A percentile compares a stretch with the other conserved stretches of the same genome.
phyloP scores from a whole-genome alignment of 2,797 vertebrate genomes.

The Enteromius radiatus region DNA sequence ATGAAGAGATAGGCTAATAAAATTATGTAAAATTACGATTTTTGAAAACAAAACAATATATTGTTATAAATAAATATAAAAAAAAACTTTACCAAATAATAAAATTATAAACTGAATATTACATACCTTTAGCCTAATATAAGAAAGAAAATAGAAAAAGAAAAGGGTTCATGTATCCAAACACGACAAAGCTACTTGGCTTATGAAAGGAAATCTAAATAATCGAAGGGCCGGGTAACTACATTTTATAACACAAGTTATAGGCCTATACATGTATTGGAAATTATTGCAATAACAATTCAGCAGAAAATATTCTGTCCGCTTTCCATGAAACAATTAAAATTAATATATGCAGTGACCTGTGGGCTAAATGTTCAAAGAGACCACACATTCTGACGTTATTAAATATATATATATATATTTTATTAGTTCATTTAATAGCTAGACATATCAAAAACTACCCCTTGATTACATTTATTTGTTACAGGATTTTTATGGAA shows the following conservation, averaged over 20 bases:
- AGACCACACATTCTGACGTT: slow-evolving; percentile 40
- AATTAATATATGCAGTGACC: not conserved
- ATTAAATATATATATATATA: slow-evolving; percentile 56
- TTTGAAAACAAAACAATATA: not conserved
- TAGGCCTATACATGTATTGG: not conserved
- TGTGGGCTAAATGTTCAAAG: slow-evolving; percentile 4
- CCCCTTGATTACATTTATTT: slow-evolving; percentile 47
- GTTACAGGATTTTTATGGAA: slow-evolving; percentile 40
- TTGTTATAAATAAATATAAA: not conserved
- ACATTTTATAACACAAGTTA: not conserved
- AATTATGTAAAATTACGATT: too few relatives aligned
- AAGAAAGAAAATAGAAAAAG: not conserved
- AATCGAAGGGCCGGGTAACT: not conserved
- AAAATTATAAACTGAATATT: not conserved
- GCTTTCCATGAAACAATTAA: not conserved
- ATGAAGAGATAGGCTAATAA: not conserved
- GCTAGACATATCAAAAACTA: slow-evolving; percentile 61
- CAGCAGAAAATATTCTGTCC: not conserved
- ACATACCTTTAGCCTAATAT: not conserved
- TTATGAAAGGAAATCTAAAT: too few relatives aligned
- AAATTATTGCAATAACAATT: not conserved
- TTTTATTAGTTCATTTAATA: slow-evolving; percentile 56
- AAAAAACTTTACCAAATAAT: not conserved
- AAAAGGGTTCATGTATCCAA: not conserved
- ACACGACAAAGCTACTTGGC: not conserved